Evolutionary conservation across 2,888 invertebrate species (phyloP).

Genomic region (Podotricha telesiphe): DNA sequence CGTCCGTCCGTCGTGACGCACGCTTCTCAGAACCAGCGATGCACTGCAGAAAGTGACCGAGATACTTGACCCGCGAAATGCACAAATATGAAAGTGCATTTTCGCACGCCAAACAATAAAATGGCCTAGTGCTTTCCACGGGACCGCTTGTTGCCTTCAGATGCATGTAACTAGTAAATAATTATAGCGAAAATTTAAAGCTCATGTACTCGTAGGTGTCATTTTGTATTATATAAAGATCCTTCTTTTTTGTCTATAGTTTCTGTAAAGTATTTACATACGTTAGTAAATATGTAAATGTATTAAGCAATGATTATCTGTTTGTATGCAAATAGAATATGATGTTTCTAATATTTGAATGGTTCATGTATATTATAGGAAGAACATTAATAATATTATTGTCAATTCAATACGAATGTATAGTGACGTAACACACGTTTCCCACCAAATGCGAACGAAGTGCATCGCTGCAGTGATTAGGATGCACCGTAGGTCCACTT

Average conservation of each 20-base stretch:
- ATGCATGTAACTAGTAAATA: constrained; percentile 33
- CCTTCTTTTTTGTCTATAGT: background rate
- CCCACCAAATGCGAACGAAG: constrained; percentile 63
- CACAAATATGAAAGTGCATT: constrained; percentile 46
- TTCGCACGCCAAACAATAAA: constrained; percentile 43
- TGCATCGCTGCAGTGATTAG: constrained; percentile 77
- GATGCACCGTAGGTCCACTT: constrained; percentile 67
- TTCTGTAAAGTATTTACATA: no score
- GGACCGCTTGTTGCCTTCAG: constrained; percentile 31
- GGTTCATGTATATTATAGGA: background rate
- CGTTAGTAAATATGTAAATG: background rate
- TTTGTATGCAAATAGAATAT: background rate
- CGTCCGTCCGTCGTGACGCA: constrained; percentile 80
- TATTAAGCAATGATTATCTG: background rate
- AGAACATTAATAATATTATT: constrained; percentile 24
- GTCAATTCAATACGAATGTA: constrained; percentile 37
- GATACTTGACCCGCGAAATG: constrained; percentile 72
- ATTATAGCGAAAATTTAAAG: constrained; percentile 20
- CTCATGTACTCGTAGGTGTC: constrained; percentile 3
- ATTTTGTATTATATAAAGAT: constrained; percentile 1
- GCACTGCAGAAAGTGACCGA: constrained; percentile 73
- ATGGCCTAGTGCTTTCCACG: constrained; percentile 41
- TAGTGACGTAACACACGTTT: constrained; percentile 52
- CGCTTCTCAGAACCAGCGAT: constrained; percentile 72
- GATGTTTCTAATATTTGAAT: background rate